A percentile compares a stretch with the other conserved stretches of the same genome.
phyloP scores from a whole-genome alignment of 2,113 vertebrate species.

The Atrichornis clamosus region DNA sequence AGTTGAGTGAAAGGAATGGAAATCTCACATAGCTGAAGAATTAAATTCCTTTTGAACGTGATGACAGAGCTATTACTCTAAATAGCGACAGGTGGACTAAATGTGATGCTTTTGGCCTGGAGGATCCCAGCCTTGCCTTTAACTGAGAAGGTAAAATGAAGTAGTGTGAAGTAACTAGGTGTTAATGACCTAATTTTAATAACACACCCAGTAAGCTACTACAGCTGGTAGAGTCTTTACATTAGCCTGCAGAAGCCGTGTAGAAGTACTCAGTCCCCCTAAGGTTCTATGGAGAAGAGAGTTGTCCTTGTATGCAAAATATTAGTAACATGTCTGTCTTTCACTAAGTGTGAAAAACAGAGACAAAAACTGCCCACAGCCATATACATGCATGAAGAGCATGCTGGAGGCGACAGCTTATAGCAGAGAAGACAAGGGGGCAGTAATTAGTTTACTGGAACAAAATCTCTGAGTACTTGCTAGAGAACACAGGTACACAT shows the following conservation, averaged over 20 bases:
- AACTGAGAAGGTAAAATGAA: not conserved
- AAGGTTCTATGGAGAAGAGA: not conserved
- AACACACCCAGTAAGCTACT: not conserved
- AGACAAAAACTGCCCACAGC: not conserved
- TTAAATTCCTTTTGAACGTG: not conserved
- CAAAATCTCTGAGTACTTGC: not conserved
- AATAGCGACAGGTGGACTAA: not conserved
- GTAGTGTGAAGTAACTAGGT: not conserved
- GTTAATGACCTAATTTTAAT: not conserved
- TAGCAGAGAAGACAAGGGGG: not conserved
- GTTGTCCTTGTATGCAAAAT: not conserved
- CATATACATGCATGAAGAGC: not conserved
- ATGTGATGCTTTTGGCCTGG: not conserved
- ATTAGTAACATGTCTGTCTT: not conserved
- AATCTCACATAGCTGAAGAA: not conserved
- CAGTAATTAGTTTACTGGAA: not conserved
- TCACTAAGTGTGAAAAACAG: not conserved
- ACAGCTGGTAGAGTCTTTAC: not conserved
- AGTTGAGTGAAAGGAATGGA: slow-evolving; percentile 10
- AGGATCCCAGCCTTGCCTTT: not conserved
- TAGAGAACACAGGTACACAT: not conserved
- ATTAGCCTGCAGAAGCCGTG: not conserved
- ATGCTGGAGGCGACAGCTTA: not conserved
- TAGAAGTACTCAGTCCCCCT: not conserved
- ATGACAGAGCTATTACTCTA: not conserved